A percentile compares a stretch with the other conserved stretches of the same genome.
These are phyloP conservation scores for Melopsittacus undulatus DNA, from an alignment of 2,797 vertebrate genomes.

Conservation along the genomic window DNA sequence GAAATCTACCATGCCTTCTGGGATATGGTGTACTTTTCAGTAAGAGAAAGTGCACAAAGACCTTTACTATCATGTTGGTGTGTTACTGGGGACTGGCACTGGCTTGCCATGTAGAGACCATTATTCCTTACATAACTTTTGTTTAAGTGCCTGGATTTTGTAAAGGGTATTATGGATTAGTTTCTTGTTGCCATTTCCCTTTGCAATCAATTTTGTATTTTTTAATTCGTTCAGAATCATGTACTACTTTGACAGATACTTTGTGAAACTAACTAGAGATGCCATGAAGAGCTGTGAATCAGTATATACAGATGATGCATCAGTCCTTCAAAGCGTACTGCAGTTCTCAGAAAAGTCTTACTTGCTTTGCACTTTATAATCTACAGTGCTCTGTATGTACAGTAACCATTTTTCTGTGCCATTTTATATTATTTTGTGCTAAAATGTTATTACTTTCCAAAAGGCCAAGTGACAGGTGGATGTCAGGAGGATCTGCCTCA, in stretches of 20 bases:
- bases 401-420: neutral
- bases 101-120: neutral
- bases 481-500: slow-evolving; percentile 82
- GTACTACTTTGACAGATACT: neutral
- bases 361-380: neutral
- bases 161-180: neutral
- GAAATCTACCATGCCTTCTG: neutral
- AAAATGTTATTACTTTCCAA: slow-evolving; percentile 80
- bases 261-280: no score
- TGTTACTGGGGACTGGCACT: neutral
- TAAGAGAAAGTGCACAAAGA: neutral
- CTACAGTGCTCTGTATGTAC: neutral
- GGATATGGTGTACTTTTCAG: neutral
- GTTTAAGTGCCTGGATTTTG: neutral
- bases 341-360: neutral
- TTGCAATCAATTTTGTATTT: neutral
- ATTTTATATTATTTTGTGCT: slow-evolving; percentile 79
- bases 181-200: neutral
- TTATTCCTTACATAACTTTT: neutral
- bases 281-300: neutral
- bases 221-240: neutral
- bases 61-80: fast-evolving
- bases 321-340: neutral
- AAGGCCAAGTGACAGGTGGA: slow-evolving; percentile 80
- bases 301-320: neutral